Conservation (phyloP, 2,113 vertebrate species). For the Cinclus cinclus region DNA sequence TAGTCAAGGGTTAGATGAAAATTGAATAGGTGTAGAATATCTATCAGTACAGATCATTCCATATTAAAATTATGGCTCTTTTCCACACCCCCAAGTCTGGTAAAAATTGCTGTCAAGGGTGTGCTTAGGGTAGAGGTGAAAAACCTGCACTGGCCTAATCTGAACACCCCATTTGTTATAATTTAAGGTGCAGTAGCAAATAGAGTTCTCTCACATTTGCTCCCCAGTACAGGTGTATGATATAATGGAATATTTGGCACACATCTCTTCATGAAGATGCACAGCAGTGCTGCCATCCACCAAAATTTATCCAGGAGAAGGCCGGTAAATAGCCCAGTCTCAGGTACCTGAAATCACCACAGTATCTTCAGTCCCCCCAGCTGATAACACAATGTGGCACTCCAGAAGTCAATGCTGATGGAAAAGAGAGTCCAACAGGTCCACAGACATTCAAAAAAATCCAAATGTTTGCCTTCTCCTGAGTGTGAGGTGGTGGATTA, state of each 20-base stretch:
- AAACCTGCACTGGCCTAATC: not conserved
- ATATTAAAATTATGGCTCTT: not conserved
- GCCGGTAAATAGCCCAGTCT: not conserved
- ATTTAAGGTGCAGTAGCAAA: not conserved
- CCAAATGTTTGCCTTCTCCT: not conserved
- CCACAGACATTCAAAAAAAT: not conserved
- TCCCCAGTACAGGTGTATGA: not conserved
- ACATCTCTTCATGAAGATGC: not conserved
- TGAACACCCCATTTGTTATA: not conserved
- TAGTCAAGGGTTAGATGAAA: not conserved
- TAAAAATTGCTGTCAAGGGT: not conserved
- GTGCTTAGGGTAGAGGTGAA: not conserved
- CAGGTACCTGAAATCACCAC: not conserved
- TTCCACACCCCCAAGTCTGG: not conserved
- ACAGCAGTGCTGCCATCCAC: not conserved
- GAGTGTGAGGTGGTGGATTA: not conserved
- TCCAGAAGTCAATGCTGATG: not conserved
- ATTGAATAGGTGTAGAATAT: not conserved
- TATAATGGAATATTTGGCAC: not conserved
- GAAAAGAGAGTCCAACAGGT: not conserved
- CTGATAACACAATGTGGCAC: accelerated
- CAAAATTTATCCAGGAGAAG: not conserved
- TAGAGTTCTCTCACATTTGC: not conserved
- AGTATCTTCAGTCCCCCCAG: not conserved
- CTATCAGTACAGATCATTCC: not conserved